Evolutionary conservation across 2,888 invertebrate species (phyloP), one percentile per base, ranked within the genome.

Genomic region (Scaptomyza cyrtandrae): DNA sequence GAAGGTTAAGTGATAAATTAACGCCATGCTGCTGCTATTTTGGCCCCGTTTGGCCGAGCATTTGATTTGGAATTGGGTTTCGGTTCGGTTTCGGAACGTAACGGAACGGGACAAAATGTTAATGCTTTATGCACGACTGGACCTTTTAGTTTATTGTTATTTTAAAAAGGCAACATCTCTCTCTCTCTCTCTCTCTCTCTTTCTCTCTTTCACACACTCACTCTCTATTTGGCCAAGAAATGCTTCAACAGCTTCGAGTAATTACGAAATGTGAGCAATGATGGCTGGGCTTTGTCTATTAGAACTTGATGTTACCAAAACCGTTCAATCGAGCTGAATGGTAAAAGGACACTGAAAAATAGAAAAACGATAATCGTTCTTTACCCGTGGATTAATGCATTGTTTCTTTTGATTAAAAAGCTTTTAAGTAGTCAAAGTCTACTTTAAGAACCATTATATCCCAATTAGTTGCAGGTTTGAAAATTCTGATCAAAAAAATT

Each of bases 1-100:
- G 84, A 86, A 84, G 84, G 84, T 84, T 88, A 84, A 84, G 84
- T 84, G 84, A 84, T 84, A 84, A 84, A 88, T 84, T 84, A 84
- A 88, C 84, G 86, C 86, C 64, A 41, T 10, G 41, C 41, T 41
- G 41, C 41, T 10, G 41, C 10, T 41, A 81, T 66, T 50, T 69
- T 70, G 65, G 65, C 45, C 65, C 65, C 63, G 52, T 39, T 74
- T 60, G 67, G 50, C 78, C 58, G 41, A 39, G 66, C 45, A 75
- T 69, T 62, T 62, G 62, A 79, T 59, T 64, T 61, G 68, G 54
- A 41, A 27, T 13, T 19, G 43, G 46, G 44, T 10, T 29, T 46
- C 29, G 49, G 19, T 29, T 19, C n/a, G n/a, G n/a, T n/a, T n/a
- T n/a, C n/a, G 41, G 19, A 10, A 39, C 50, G 59, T 57, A 45